Percentiles rank a stretch among this genome's conserved stretches.
Conservation (phyloP, 2,888 invertebrate genomes). For the Chrysolina oricalcia region DNA sequence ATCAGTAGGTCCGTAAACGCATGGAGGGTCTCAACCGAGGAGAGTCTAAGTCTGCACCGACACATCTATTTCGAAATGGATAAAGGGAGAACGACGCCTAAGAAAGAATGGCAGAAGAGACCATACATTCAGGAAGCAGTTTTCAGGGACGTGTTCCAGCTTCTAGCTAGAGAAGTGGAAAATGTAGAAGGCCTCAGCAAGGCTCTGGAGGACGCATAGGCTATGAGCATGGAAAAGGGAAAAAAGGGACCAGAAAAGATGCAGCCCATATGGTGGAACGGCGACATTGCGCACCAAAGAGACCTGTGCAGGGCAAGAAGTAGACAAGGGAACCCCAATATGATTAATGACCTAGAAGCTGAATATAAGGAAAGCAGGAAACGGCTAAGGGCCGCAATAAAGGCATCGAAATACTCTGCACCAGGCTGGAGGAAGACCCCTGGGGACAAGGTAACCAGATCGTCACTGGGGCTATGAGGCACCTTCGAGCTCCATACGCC, state of each 20-base stretch:
- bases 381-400: background rate
- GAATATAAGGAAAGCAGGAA: background rate
- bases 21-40: background rate
- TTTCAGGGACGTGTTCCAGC: background rate
- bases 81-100: background rate
- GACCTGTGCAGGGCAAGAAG: background rate
- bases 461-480: background rate
- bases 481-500: background rate
- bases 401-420: background rate
- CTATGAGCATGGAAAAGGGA: background rate
- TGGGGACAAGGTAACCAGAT: slow-evolving; percentile 7
- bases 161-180: background rate
- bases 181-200: background rate
- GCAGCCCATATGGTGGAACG: slow-evolving; percentile 1
- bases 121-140: background rate
- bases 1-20: background rate
- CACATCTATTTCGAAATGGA: background rate
- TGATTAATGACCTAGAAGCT: background rate
- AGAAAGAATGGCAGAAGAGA: background rate
- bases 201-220: background rate
- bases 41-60: background rate
- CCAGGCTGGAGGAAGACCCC: background rate
- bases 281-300: background rate
- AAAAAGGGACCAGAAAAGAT: background rate
- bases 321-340: background rate